Evolutionary conservation across 2,888 invertebrate species (phyloP).

Genomic region (Girardia tigrina): DNA sequence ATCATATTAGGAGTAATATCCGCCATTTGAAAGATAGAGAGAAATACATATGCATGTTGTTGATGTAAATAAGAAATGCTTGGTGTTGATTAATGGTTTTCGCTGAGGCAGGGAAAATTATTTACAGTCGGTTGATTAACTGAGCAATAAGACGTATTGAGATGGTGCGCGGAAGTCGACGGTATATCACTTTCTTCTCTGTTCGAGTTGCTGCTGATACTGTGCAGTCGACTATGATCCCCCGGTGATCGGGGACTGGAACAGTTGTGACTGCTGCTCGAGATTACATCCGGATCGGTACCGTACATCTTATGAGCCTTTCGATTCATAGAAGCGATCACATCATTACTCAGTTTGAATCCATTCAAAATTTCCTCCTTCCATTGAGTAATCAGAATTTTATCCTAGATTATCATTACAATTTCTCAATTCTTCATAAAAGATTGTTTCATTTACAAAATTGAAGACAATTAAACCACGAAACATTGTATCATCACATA

Average conservation of each 20-base stretch:
- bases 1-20: background rate
- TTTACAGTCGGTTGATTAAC: background rate
- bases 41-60: background rate
- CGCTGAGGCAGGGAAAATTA: background rate
- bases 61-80: background rate
- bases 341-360: constrained; percentile 83
- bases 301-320: constrained; percentile 98
- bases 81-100: background rate
- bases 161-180: background rate
- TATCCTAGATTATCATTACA: constrained; percentile 61
- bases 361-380: constrained; percentile 80
- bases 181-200: background rate
- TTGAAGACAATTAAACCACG: background rate
- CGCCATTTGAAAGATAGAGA: background rate
- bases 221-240: background rate
- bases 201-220: background rate
- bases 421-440: too few relatives aligned
- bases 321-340: constrained; percentile 87
- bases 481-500: background rate
- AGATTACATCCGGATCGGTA: constrained; percentile 53
- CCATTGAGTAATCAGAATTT: constrained; percentile 97
- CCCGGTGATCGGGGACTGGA: background rate
- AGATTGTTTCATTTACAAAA: too few relatives aligned
- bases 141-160: constrained; percentile 12
- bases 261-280: constrained; percentile 6